Percentiles rank a stretch among this genome's conserved stretches.
phyloP scores from a whole-genome alignment of 1,140 invertebrate species.

The Microvelia longipes region DNA sequence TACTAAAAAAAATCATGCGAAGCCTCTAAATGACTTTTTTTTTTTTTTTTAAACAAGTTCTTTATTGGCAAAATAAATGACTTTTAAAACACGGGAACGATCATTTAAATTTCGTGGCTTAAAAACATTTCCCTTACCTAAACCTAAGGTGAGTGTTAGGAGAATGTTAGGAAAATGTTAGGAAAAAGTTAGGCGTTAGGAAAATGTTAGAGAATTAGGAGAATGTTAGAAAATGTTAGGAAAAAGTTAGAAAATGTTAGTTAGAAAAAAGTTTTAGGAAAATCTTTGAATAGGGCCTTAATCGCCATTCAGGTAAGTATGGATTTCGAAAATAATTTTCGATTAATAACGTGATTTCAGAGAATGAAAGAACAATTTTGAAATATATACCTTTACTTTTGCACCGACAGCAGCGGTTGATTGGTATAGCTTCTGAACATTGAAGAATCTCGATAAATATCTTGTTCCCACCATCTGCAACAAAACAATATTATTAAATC shows the following conservation, averaged over 20 bases:
- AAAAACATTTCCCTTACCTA: too few relatives aligned
- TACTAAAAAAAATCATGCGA: too few relatives aligned
- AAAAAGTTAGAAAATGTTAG: neutral
- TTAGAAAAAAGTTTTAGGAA: neutral
- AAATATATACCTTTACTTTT: neutral
- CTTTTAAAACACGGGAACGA: too few relatives aligned
- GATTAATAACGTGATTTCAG: neutral
- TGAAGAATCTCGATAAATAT: neutral
- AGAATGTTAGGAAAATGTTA: too few relatives aligned
- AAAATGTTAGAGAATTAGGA: neutral
- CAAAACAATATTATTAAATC: too few relatives aligned
- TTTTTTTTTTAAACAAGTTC: too few relatives aligned
- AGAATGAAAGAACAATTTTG: neutral
- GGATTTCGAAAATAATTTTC: neutral
- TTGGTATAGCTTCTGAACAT: neutral
- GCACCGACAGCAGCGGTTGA: neutral
- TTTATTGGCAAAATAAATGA: too few relatives aligned
- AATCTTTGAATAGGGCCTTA: neutral
- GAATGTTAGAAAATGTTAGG: neutral
- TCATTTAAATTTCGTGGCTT: too few relatives aligned
- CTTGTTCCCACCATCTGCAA: neutral
- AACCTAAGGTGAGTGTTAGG: too few relatives aligned
- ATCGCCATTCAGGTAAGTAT: neutral
- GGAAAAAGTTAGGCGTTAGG: too few relatives aligned
- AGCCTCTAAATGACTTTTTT: too few relatives aligned